Base-by-base conservation (phyloP, 2,888 invertebrate species). In the Tenthredo mesomela region DNA sequence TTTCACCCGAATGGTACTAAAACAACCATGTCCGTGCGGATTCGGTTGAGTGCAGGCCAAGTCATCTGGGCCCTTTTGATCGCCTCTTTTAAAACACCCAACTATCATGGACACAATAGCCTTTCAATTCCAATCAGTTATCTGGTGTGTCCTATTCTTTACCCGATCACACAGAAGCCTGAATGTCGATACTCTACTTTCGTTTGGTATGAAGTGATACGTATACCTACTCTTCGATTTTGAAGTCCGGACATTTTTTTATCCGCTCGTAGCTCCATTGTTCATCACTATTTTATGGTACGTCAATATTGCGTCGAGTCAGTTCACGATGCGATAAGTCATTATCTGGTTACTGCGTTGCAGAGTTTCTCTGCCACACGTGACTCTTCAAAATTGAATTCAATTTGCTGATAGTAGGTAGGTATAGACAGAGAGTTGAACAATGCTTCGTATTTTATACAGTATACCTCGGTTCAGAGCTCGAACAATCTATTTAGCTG, bases 11-110 rank as follows among this genome's bases (percentile, higher is more conserved):
- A 80, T 80, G 40, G 80, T 12, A 61, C 61, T 80, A 40, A 80
- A 80, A 80, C 80, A 80, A 40, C 80, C 61, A 61, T 67, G 33
- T 67, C 67, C 80, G 37, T 84, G 61, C 61, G 80, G 21, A 40
- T 61, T 21, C 80, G 80, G 80, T 61, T 40, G 80, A 80, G 80
- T 61, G 80, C 58, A 61, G 80, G 21, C 61, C 80, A 80, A 80
- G 80, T 80, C 40, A 37, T 40, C 61, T 37, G 25, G 15, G 61
- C 15, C 15, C 61, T 40, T 80, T 40, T 61, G 61, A 80, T 61
- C 40, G 6, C 61, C 61, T 80, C 29, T 80, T 15, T 80, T 61
- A 61, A 50, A 61, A 80, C 58, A 40, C 40, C 21, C n/a, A 40
- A 40, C 47, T 54, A 25, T 67, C 33, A 33, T 50, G 54, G n/a